These are phyloP conservation scores for Hedya salicella DNA, from an alignment of 2,888 invertebrate genomes.

Conservation along the genomic window DNA sequence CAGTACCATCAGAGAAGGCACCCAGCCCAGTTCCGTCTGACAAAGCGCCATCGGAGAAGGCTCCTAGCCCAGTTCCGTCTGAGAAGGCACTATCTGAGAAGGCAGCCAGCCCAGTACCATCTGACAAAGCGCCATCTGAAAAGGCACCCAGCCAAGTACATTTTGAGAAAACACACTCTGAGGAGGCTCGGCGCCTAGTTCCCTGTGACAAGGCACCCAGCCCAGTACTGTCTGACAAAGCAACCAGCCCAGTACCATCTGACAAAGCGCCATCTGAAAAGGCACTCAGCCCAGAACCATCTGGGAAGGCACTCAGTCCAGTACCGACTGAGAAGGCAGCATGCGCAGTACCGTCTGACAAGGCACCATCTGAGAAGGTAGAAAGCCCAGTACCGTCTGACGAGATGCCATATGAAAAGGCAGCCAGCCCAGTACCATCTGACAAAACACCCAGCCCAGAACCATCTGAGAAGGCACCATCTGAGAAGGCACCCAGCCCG, in stretches of 20 bases:
- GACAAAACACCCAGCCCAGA: background rate
- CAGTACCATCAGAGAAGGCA: constrained; percentile 3
- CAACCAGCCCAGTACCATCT: background rate
- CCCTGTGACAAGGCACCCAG: constrained; percentile 39
- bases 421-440: background rate
- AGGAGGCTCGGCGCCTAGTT: background rate
- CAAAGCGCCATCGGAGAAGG: background rate
- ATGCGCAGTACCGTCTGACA: constrained; percentile 11
- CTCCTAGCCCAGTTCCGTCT: background rate
- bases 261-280: constrained; percentile 21
- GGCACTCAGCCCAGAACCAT: constrained; percentile 32
- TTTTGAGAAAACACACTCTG: too few species aligned
- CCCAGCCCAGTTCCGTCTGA: background rate
- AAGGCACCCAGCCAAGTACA: background rate
- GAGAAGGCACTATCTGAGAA: constrained; percentile 28
- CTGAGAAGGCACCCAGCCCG: background rate
- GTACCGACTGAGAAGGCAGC: too few species aligned
- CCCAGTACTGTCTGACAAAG: background rate
- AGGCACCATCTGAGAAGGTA: constrained; percentile 3
- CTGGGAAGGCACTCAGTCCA: constrained; percentile 32
- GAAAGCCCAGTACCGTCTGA: constrained; percentile 14
- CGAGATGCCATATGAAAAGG: background rate
- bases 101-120: constrained; percentile 31
- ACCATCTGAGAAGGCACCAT: background rate
- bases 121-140: constrained; percentile 31